These are phyloP conservation scores for Neolamprologus sp. DNA, from an alignment of 2,113 vertebrate genomes.

Conservation along the genomic window DNA sequence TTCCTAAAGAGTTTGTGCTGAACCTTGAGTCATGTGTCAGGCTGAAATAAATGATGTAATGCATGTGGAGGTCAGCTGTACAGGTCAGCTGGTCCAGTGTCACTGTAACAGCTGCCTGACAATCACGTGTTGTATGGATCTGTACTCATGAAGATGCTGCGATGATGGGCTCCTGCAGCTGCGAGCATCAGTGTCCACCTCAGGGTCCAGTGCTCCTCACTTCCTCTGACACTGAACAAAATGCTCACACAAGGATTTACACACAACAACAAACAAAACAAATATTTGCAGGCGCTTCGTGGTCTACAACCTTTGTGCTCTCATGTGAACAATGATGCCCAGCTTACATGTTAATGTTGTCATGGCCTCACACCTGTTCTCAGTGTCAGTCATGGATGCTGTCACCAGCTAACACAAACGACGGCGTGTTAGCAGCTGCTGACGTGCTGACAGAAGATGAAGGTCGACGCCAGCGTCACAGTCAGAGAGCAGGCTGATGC, in stretches of 20 bases:
- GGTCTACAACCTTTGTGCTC: fast-evolving
- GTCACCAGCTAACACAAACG: neutral
- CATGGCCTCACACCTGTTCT: neutral
- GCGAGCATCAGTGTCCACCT: neutral
- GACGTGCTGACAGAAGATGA: neutral
- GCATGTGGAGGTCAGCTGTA: neutral
- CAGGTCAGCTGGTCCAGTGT: fast-evolving
- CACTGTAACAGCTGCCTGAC: neutral
- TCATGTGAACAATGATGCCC: neutral
- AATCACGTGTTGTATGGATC: neutral
- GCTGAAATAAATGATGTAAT: neutral
- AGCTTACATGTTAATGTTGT: neutral
- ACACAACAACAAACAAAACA: neutral
- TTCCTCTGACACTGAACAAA: no score
- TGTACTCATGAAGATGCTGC: neutral
- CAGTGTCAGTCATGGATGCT: neutral
- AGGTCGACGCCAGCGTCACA: neutral
- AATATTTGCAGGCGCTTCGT: neutral
- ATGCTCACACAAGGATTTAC: fast-evolving
- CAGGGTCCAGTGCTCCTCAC: neutral
- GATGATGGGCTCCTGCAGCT: neutral
- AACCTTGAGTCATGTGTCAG: neutral
- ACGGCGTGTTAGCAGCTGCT: neutral
- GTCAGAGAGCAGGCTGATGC: neutral
- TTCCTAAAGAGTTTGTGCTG: neutral